Percentiles rank a stretch among this genome's conserved stretches.
phyloP scores from a whole-genome alignment of 2,888 invertebrate species.

The Agriopis marginaria region DNA sequence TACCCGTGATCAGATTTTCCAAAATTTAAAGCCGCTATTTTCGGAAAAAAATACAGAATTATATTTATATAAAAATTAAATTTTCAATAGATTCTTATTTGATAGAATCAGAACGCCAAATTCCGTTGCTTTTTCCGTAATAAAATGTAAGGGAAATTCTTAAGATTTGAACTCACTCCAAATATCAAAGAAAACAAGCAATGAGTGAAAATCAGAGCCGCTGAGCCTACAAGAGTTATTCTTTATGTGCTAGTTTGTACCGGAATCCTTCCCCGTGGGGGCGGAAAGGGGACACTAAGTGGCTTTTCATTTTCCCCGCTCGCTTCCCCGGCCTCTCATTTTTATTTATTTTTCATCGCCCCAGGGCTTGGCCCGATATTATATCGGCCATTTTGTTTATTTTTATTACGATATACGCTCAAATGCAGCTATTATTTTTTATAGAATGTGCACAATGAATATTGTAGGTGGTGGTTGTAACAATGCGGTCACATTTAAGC shows the following conservation, averaged over 20 bases:
- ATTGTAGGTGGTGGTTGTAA: slow-evolving; percentile 44
- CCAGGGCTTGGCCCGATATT: slow-evolving; percentile 71
- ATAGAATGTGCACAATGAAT: slow-evolving; percentile 66
- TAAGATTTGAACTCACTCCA: no score
- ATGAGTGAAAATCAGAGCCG: slow-evolving; percentile 27
- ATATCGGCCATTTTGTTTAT: slow-evolving; percentile 79
- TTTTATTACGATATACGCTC: slow-evolving; percentile 76
- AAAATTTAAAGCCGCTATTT: no score
- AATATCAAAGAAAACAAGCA: neutral
- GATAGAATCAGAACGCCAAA: no score
- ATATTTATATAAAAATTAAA: no score
- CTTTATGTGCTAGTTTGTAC: slow-evolving; percentile 52
- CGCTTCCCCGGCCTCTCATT: slow-evolving; percentile 61
- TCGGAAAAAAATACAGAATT: no score
- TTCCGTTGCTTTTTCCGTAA: no score
- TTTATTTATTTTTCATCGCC: slow-evolving; percentile 85
- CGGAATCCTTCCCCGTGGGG: slow-evolving; percentile 64
- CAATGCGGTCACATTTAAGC: slow-evolving; percentile 39
- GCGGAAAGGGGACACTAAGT: slow-evolving; percentile 77
- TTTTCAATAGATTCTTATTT: no score
- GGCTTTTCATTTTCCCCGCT: slow-evolving; percentile 77
- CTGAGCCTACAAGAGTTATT: slow-evolving; percentile 15
- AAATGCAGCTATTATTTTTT: slow-evolving; percentile 77
- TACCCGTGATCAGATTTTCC: no score
- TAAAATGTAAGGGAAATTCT: no score